Evolutionary conservation across 1,140 invertebrate genomes (phyloP).

Genomic region (Lineus longissimus): DNA sequence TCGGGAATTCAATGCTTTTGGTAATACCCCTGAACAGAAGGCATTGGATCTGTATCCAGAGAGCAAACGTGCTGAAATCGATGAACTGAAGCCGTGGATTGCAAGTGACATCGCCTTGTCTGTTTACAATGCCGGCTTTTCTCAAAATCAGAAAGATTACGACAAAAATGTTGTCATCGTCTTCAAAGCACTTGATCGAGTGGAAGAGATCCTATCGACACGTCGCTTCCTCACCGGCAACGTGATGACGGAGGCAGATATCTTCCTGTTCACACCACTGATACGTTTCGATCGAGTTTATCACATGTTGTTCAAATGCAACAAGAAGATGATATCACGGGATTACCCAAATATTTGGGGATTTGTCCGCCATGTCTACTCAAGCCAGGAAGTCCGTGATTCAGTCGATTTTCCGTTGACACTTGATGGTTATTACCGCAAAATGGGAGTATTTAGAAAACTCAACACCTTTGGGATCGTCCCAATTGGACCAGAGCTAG

Average conservation of each 20-base stretch:
- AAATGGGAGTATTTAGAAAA: slow-evolving; percentile 23
- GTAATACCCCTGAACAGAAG: slow-evolving; percentile 36
- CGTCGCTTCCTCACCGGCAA: slow-evolving; percentile 38
- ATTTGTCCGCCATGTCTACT: slow-evolving; percentile 42
- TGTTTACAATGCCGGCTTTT: slow-evolving; percentile 45
- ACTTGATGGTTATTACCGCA: background rate
- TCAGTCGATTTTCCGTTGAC: slow-evolving; percentile 29
- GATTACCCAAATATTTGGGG: slow-evolving; percentile 47
- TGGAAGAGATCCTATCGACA: slow-evolving; percentile 40
- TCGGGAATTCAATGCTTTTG: slow-evolving; percentile 45
- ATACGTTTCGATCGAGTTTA: slow-evolving; percentile 49
- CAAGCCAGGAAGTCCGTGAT: slow-evolving; percentile 34
- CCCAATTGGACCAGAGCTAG: slow-evolving; percentile 39
- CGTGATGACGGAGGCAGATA: slow-evolving; percentile 43
- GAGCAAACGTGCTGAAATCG: slow-evolving; percentile 30
- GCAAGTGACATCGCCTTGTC: slow-evolving; percentile 48
- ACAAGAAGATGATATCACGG: slow-evolving; percentile 35
- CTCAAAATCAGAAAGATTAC: slow-evolving; percentile 41
- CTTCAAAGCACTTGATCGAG: slow-evolving; percentile 44
- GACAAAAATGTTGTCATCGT: slow-evolving; percentile 28
- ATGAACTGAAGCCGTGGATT: slow-evolving; percentile 42
- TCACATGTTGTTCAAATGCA: slow-evolving; percentile 47
- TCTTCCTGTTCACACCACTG: slow-evolving; percentile 42
- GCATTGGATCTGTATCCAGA: slow-evolving; percentile 43
- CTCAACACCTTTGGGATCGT: slow-evolving; percentile 41